Conservation (phyloP, 1,140 invertebrate species). For the Brachionus sp. region DNA sequence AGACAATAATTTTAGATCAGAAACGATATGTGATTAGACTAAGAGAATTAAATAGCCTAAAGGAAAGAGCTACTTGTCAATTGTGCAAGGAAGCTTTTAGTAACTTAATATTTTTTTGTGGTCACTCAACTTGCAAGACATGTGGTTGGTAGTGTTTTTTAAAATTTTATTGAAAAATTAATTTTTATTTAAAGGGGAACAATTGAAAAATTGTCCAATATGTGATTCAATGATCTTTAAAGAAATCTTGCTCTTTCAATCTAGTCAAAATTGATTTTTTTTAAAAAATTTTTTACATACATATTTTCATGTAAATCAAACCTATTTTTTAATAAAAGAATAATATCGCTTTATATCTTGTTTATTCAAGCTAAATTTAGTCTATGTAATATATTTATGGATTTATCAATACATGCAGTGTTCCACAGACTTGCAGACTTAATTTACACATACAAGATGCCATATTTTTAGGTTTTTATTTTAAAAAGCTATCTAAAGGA, state of each 20-base stretch:
- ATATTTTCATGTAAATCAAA: too few species aligned
- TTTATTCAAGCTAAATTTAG: too few species aligned
- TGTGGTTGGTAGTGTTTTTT: constrained; percentile 77
- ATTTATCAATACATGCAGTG: too few species aligned
- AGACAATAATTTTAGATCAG: constrained; percentile 69
- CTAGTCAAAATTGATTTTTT: not conserved
- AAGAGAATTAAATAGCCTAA: constrained; percentile 92
- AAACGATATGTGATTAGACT: constrained; percentile 69
- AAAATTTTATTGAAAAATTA: not conserved
- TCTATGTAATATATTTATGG: too few species aligned
- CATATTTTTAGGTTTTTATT: too few species aligned
- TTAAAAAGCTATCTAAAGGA: too few species aligned
- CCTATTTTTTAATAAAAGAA: too few species aligned
- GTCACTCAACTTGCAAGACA: constrained; percentile 94
- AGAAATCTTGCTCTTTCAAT: not conserved
- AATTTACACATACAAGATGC: too few species aligned
- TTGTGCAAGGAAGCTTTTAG: constrained; percentile 91
- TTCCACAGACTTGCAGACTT: too few species aligned
- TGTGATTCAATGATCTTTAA: not conserved
- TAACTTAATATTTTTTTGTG: constrained; percentile 93
- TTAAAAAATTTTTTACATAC: too few species aligned
- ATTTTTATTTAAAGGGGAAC: not conserved
- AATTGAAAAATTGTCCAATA: not conserved
- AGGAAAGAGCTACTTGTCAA: constrained; percentile 90
- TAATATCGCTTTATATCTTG: too few species aligned